Conservation (phyloP, 2,888 invertebrate species). For the Chloroclystis v-ata region DNA sequence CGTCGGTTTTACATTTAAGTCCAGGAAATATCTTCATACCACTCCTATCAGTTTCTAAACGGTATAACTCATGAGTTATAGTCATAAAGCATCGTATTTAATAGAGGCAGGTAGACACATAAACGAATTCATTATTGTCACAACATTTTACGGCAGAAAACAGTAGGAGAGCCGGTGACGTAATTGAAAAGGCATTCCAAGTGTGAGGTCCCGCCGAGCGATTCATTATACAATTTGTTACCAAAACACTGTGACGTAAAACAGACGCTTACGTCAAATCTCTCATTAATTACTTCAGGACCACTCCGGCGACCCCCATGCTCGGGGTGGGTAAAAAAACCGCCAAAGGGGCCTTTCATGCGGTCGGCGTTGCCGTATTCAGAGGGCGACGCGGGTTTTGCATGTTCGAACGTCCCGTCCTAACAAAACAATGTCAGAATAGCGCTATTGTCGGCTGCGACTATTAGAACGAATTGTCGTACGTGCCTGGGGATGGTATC, state of each 20-base stretch:
- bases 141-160: conserved; percentile 12
- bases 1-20: conserved; percentile 38
- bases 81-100: conserved; percentile 11
- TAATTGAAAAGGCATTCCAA: conserved; percentile 57
- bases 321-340: conserved; percentile 43
- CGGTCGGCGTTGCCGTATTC: conserved; percentile 29
- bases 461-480: conserved; percentile 71
- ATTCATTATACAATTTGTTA: conserved; percentile 67
- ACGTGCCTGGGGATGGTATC: conserved; percentile 58
- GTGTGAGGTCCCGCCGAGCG: conserved; percentile 66
- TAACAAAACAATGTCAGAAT: conserved; percentile 67
- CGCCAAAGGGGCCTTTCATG: conserved; percentile 47
- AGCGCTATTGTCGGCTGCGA: conserved; percentile 60
- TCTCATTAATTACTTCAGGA: conserved; percentile 65
- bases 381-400: conserved; percentile 50
- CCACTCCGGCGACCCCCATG: conserved; percentile 70
- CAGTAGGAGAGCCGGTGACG: conserved; percentile 43
- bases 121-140: conserved; percentile 16
- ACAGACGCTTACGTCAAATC: conserved; percentile 61
- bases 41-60: conserved; percentile 33
- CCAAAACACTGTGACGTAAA: conserved; percentile 69
- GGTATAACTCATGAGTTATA: conserved; percentile 13
- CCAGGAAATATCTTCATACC: conserved; percentile 52
- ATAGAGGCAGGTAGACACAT: conserved; percentile 9
- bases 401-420: conserved; percentile 56